Conservation (phyloP, 2,797 vertebrate genomes). For the Astyanax mexicanus region DNA sequence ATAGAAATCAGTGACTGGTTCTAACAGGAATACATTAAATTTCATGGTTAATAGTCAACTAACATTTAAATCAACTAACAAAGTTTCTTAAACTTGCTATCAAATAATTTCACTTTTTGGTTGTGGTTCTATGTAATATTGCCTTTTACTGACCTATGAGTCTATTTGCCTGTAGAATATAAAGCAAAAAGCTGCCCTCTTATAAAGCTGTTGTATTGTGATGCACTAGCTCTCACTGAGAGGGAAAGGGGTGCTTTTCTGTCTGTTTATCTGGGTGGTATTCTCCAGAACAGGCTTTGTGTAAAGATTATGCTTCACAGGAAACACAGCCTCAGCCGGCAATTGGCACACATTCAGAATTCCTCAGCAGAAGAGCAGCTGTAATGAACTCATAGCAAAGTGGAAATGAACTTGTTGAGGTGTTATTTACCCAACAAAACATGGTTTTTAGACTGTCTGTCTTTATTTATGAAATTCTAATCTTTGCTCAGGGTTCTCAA, state of each 20-base stretch:
- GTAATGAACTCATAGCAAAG: neutral
- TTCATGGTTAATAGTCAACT: no score
- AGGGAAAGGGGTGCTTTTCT: slow-evolving; percentile 35
- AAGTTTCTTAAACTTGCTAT: no score
- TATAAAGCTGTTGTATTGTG: slow-evolving; percentile 3
- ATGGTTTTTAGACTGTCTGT: no score
- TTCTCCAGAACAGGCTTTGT: slow-evolving; percentile 51
- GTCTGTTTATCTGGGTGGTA: slow-evolving; percentile 54
- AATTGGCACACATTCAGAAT: slow-evolving; percentile 39
- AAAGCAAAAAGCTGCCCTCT: slow-evolving; percentile 18
- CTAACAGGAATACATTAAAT: no score
- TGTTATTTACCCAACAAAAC: neutral
- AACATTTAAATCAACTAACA: no score
- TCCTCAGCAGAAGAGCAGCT: slow-evolving; percentile 25
- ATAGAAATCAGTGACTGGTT: no score
- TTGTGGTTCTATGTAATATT: no score
- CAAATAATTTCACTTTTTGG: no score
- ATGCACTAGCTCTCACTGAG: neutral
- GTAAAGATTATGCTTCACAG: slow-evolving; percentile 49
- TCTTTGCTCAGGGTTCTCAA: no score
- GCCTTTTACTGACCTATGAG: no score
- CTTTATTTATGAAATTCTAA: no score
- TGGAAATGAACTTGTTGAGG: neutral
- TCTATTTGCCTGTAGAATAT: no score
- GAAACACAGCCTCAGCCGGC: slow-evolving; percentile 39